These are phyloP conservation scores for Heliconius erato DNA, from an alignment of 2,888 invertebrate species.

Conservation along the genomic window DNA sequence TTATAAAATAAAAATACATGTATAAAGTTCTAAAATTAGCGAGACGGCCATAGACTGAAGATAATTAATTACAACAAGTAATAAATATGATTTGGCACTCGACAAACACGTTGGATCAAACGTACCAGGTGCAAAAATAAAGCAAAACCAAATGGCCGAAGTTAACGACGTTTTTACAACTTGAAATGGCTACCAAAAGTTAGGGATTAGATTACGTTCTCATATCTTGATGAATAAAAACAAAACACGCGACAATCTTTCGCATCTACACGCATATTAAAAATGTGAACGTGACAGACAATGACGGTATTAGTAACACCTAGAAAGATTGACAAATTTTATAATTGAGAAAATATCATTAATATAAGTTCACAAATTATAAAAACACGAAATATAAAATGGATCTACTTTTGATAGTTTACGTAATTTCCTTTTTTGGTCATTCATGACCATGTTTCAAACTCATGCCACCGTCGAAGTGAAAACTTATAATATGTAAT, in stretches of 20 bases:
- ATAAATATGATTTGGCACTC: slow-evolving; percentile 46
- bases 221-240: slow-evolving; percentile 27
- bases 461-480: not conserved
- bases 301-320: not conserved
- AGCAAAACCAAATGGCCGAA: slow-evolving; percentile 48
- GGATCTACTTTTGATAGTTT: not conserved
- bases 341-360: not conserved
- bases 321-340: not conserved
- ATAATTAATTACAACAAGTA: slow-evolving; percentile 44
- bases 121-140: slow-evolving; percentile 65
- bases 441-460: not conserved
- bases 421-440: slow-evolving; percentile 10
- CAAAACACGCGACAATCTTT: slow-evolving; percentile 23
- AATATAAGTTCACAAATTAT: not conserved
- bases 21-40: slow-evolving; percentile 49
- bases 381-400: not conserved
- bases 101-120: slow-evolving; percentile 59
- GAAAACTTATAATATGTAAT: not conserved
- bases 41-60: slow-evolving; percentile 51
- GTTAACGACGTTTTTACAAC: slow-evolving; percentile 52
- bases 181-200: slow-evolving; percentile 36
- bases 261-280: slow-evolving; percentile 11
- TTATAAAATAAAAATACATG: not conserved
- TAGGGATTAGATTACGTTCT: slow-evolving; percentile 41
- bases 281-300: not conserved